Evolutionary conservation across 2,113 vertebrate genomes (phyloP), one percentile per base, ranked within the genome.

Genomic region (Cyprinodon tularosa): DNA sequence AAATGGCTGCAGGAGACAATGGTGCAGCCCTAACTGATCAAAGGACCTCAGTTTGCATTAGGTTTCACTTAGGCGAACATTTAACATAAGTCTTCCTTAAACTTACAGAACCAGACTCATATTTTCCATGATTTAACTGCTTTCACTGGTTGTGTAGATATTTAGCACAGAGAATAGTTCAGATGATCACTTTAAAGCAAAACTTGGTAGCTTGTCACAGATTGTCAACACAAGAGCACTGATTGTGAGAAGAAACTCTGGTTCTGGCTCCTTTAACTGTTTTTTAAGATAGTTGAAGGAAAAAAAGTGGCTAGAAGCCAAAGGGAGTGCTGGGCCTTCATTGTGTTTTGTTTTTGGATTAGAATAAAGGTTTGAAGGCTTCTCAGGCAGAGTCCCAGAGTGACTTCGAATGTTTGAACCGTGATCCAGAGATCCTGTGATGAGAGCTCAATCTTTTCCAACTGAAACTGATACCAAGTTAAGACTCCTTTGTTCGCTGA

Each of bases 1-100:
- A 29, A 72, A 60, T 9, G 61, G 66, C 66, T 20, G 75, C 72
- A 77, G 77, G 62, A 86, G 77, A 84, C 83, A 81, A 77, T n/a
- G 71, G 47, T 62, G 22, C 48, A 60, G 59, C 77, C 73, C 78
- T 48, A 42, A 29, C 63, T 79, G 75, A 84, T 86, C 82, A 78
- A 80, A 86, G 78, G 29, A 57, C 57, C 72, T 63, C 57, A 73
- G 53, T 61, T n/a, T 45, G 65, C 45, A 57, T 48, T 36, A 22
- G 14, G 14, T 38, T 50, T 37, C 42, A 37, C 22, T 13, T 3
- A 9, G 6, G 4, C 8, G 15, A 20, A 57, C 50, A 3, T 57
- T 53, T 57, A 57, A n/a, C 50, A n/a, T 3, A 36, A 11, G 22
- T 38, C 11, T 15, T 37, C 36, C 7, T 63, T 9, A 62, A 62